These are phyloP conservation scores for Miopithecus talapoin DNA, from an alignment of 2,797 vertebrate genomes.

Conservation along the genomic window DNA sequence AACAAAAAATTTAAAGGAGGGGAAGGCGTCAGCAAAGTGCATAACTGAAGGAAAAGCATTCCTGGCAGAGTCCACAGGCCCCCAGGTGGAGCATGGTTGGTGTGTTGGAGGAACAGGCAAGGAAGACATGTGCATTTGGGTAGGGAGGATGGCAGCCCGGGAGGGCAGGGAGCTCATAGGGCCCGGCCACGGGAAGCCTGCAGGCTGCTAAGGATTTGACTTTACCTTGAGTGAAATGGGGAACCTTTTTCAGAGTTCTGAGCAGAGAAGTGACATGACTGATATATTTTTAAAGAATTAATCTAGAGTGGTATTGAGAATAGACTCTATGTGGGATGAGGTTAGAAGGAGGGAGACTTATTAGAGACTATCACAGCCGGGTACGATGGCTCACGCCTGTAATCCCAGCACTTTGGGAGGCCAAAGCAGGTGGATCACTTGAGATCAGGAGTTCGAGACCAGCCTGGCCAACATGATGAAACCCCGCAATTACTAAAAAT, in stretches of 20 bases:
- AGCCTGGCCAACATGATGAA: not conserved
- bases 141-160: not conserved
- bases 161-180: not conserved
- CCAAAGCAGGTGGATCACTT: not conserved
- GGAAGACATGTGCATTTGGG: not conserved
- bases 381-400: not conserved
- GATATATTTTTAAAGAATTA: not conserved
- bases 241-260: not conserved
- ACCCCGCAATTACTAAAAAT: not conserved
- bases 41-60: not conserved
- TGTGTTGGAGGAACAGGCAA: not conserved
- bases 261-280: not conserved
- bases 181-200: not conserved
- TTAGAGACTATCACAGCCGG: not conserved
- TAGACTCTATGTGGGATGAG: not conserved
- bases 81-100: not conserved
- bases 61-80: not conserved
- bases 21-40: accelerated
- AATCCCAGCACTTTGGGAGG: not conserved
- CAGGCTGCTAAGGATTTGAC: not conserved
- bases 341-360: not conserved
- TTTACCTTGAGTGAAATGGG: not conserved
- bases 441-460: not conserved
- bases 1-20: not conserved
- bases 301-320: not conserved